Conservation (phyloP, 2,888 invertebrate species). For the Hoplodrina ambigua region DNA sequence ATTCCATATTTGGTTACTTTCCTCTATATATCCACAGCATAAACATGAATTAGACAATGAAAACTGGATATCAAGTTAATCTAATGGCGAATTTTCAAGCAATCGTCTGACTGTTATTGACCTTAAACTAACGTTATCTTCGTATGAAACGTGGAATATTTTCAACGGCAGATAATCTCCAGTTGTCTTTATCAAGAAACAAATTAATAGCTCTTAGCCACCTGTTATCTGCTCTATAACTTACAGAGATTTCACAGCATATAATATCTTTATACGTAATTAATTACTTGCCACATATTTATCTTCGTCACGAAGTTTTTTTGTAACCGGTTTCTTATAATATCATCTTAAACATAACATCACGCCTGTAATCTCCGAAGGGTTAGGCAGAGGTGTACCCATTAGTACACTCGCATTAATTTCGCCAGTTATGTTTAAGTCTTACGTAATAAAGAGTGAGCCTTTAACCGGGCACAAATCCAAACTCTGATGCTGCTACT, state of each 20-base stretch:
- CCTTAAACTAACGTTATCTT: constrained; percentile 42
- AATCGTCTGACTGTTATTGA: neutral
- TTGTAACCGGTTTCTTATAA: neutral
- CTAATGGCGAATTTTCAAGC: neutral
- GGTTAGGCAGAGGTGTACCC: no score
- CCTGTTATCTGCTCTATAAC: constrained; percentile 70
- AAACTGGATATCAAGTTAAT: neutral
- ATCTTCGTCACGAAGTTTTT: constrained; percentile 14
- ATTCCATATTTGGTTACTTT: no score
- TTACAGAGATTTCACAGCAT: constrained; percentile 54
- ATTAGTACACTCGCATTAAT: no score
- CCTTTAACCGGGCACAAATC: no score
- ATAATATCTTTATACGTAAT: constrained; percentile 37
- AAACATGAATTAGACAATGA: no score
- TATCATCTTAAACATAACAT: neutral
- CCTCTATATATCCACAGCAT: no score
- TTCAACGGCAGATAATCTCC: constrained; percentile 82
- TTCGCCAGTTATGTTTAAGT: no score
- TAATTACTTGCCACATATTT: constrained; percentile 43
- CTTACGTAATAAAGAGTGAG: no score
- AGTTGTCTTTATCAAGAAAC: constrained; percentile 83
- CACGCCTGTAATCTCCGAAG: no score
- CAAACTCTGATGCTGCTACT: no score
- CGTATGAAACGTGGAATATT: constrained; percentile 75
- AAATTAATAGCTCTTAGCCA: constrained; percentile 76